Evolutionary conservation across 2,797 vertebrate genomes (phyloP).

Genomic region (Coilia nasus): DNA sequence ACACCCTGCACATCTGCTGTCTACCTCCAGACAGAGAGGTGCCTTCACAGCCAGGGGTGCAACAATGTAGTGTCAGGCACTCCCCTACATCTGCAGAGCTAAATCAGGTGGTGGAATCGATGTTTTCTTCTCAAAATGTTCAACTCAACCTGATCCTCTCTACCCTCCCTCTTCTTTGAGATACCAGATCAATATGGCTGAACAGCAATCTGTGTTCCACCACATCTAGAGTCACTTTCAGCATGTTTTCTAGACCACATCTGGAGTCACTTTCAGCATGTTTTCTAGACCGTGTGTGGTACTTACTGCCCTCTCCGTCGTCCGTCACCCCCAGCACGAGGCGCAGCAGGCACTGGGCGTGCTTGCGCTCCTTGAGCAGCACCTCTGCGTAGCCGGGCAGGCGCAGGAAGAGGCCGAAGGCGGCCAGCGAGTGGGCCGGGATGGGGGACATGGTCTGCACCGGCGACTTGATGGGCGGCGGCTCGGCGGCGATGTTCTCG

Average conservation of each 20-base stretch:
- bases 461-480: conserved; percentile 91
- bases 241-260: no score
- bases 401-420: conserved; percentile 95
- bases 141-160: not conserved
- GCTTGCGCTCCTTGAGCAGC: conserved; percentile 96
- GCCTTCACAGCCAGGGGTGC: not conserved
- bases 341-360: conserved; percentile 96
- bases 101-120: not conserved
- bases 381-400: conserved; percentile 98
- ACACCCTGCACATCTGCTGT: not conserved
- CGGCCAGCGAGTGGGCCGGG: conserved; percentile 95
- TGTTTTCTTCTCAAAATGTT: not conserved
- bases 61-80: not conserved
- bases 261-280: no score
- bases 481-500: conserved; percentile 91
- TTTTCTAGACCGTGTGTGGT: no score
- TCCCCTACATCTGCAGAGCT: conserved; percentile 4
- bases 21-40: not conserved
- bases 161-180: not conserved
- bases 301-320: conserved; percentile 99
- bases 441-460: conserved; percentile 98
- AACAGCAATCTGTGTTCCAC: not conserved
- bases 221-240: no score
- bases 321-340: conserved; percentile 97
- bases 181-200: not conserved